Conservation (phyloP, 2,113 vertebrate species). For the Corythaixoides concolor region DNA sequence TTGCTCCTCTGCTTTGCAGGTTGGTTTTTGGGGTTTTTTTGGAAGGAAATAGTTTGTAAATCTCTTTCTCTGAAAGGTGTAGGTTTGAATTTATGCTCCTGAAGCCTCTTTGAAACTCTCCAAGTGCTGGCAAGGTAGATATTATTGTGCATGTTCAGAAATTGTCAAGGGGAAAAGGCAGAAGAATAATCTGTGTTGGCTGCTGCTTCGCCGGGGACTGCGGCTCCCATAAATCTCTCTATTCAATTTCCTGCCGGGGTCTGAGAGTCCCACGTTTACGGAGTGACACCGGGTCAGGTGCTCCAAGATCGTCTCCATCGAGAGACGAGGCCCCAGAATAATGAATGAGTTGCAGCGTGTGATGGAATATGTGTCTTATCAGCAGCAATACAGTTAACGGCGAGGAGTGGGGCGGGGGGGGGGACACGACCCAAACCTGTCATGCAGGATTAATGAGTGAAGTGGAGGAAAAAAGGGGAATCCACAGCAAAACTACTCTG, state of each 20-base stretch:
- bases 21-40: background rate
- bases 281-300: background rate
- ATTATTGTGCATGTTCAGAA: background rate
- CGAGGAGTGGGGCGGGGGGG: background rate
- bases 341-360: background rate
- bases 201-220: background rate
- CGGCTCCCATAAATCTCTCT: constrained; percentile 47
- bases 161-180: constrained; percentile 15
- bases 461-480: background rate
- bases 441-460: constrained; percentile 32
- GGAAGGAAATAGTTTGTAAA: constrained; percentile 8
- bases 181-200: constrained; percentile 16
- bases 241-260: background rate
- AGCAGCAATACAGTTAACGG: background rate
- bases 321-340: background rate
- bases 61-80: background rate
- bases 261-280: background rate
- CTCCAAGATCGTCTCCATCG: background rate
- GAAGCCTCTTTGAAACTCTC: constrained; percentile 4
- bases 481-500: background rate
- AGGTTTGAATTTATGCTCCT: constrained; percentile 37
- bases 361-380: constrained; percentile 14
- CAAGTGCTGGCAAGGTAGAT: background rate
- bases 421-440: background rate
- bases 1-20: background rate